Base-by-base conservation (phyloP, 2,888 invertebrate genomes). In the Napeogenes sylphis region DNA sequence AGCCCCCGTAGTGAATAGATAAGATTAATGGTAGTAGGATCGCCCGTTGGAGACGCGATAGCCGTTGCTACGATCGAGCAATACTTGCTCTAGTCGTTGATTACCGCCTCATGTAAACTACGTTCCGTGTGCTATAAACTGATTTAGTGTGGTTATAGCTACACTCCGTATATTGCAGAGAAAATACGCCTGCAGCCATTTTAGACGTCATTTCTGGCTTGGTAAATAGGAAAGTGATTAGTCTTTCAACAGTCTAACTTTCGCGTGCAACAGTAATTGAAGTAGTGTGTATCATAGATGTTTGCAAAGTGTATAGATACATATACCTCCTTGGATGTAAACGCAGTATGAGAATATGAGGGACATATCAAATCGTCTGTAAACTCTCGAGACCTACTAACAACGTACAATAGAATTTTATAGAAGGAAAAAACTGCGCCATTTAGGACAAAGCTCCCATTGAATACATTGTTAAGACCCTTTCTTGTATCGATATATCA, bases 1-100 rank as follows among this genome's bases (percentile, higher is more conserved):
- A 79, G 73, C 76, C 74, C 70, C 75, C 77, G 75, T 75, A 75
- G 78, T 83, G 82, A 83, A 85, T 85, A 82, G 84, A 84, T 84
- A 84, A 84, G 84, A 84, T 85, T 82, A 84, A 84, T 84, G 76
- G 78, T 73, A 68, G 75, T 67, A 71, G 76, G 75, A 75, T 77
- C 74, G 73, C 72, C 75, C 71, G 76, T 72, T 74, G 70, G 74
- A 70, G 73, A 78, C 76, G 76, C 71, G 71, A 67, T 68, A 68
- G 66, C 61, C 66, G 67, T 63, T 68, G 65, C 64, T 63, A 56
- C 70, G 66, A 66, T 71, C 68, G 73, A 68, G 71, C 71, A 73
- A 73, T 74, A 74, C 72, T 75, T 71, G 70, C 67, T 70, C 74
- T 73, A 70, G 73, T 73, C 72, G 75, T 77, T 79, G 77, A 81